A percentile compares a stretch with the other conserved stretches of the same genome.
Conservation (phyloP, 2,113 vertebrate genomes). For the Crotalus helleri region DNA sequence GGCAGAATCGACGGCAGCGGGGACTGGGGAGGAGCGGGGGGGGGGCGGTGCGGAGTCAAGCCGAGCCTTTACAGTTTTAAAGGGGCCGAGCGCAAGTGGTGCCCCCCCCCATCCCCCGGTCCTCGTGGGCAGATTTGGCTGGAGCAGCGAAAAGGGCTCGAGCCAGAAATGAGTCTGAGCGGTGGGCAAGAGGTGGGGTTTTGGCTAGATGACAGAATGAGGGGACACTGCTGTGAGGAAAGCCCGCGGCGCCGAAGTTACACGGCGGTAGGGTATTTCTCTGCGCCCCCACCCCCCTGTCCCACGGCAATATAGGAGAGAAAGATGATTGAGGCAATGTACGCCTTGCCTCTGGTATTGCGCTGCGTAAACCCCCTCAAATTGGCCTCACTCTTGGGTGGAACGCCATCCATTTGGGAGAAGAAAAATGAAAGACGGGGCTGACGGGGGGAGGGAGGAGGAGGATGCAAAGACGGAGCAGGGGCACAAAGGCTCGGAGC, state of each 20-base stretch:
- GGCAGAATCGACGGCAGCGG: slow-evolving; percentile 5
- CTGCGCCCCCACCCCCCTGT: too few species aligned
- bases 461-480: background rate
- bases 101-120: background rate
- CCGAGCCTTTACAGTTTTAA: background rate
- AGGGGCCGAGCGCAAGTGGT: background rate
- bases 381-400: slow-evolving; percentile 22
- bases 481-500: background rate
- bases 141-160: background rate
- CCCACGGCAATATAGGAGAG: too few species aligned
- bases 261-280: background rate
- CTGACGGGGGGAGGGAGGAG: background rate
- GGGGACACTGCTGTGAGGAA: background rate
- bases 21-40: background rate
- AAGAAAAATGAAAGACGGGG: slow-evolving; percentile 24
- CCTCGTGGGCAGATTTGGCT: background rate
- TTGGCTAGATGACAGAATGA: background rate
- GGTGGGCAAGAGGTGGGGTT: background rate
- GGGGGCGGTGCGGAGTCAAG: background rate
- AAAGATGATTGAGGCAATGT: background rate
- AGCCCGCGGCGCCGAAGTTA: background rate
- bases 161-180: background rate
- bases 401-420: slow-evolving; percentile 21
- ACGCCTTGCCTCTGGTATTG: background rate
- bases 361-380: background rate